These are phyloP conservation scores for Drosophila ogumai DNA, from an alignment of 1,140 invertebrate genomes.

Conservation along the genomic window DNA sequence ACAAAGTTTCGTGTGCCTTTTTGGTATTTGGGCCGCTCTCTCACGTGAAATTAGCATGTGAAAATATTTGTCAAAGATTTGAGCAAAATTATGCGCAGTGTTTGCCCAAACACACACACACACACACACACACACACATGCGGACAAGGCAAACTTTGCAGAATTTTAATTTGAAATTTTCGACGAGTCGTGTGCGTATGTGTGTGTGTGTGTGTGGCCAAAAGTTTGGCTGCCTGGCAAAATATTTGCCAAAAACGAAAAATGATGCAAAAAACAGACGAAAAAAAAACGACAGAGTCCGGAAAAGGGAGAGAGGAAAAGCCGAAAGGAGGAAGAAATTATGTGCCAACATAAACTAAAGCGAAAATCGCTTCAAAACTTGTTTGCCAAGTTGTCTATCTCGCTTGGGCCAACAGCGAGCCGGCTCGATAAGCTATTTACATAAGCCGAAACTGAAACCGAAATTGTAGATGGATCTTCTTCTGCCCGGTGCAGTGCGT, in stretches of 20 bases:
- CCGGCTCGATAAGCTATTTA: constrained; percentile 68
- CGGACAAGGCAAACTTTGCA: constrained; percentile 65
- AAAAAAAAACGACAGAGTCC: not conserved
- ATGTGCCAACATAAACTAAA: constrained; percentile 79
- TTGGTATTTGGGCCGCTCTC: constrained; percentile 64
- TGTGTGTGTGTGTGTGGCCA: constrained; percentile 33
- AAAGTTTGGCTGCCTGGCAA: constrained; percentile 67
- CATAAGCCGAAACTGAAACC: constrained; percentile 66
- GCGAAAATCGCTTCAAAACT: constrained; percentile 74
- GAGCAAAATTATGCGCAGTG: constrained; percentile 80
- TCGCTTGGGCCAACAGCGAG: not conserved
- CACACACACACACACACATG: constrained; percentile 30
- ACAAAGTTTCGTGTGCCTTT: constrained; percentile 66
- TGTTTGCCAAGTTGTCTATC: constrained; percentile 68
- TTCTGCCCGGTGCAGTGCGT: constrained; percentile 18
- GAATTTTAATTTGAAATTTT: constrained; percentile 81
- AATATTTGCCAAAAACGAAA: constrained; percentile 72
- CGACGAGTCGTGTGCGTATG: constrained; percentile 51
- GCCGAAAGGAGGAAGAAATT: constrained; percentile 39
- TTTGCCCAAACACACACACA: constrained; percentile 70
- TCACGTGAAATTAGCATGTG: constrained; percentile 80
- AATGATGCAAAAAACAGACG: constrained; percentile 47
- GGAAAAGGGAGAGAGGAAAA: not conserved
- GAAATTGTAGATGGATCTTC: constrained; percentile 45
- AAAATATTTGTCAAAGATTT: constrained; percentile 83